Base-by-base conservation (phyloP, 1,140 invertebrate species). In the Idris sp. region DNA sequence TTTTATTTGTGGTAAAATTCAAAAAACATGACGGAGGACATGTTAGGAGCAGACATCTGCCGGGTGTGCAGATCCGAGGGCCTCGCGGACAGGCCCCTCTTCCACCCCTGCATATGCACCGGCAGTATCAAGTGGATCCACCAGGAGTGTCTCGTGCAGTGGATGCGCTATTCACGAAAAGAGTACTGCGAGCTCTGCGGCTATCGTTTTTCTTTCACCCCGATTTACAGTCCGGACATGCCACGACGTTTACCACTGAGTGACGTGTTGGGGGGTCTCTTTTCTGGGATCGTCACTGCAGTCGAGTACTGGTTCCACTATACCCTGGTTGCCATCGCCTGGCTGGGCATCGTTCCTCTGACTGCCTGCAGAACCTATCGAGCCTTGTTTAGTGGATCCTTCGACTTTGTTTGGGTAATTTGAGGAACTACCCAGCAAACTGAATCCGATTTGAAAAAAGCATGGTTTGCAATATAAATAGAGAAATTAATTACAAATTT, bases 121-220 rank as follows among this genome's bases (percentile, higher is more conserved):
- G 98, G 98, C 33, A 98, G 96, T 69, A 99, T 99, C 64, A 99
- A 99, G 89, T 99, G 95, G 90, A 99, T 99, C 36, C 98, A 99
- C 87, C 97, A 99, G 84, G 94, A 96, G 81, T 96, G 94, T 83
- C 87, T 96, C 22, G 91, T 95, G 62, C 94, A 95, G 86, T 96
- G 94, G 94, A 95, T 96, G 93, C 90, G 93, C 53, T 99, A 99
- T 86, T 98, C 97, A 35, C 91, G 97, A 58, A 99, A 99, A 89
- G 98, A 99, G 88, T 98, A 97, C 80, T 99, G 98, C 88, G 98
- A 99, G 88, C 89, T 99, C 69, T 99, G 98, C 85, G 97, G 97
- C 71, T 95, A 99, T 84, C 92, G 96, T 22, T 99, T 99, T 88
- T 97, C 97, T 2, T 99, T 99, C 83, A 97, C 96, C 81, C 98